Evolutionary conservation across 2,113 vertebrate species (phyloP).

Genomic region (Ophthalmolycus amberensis): DNA sequence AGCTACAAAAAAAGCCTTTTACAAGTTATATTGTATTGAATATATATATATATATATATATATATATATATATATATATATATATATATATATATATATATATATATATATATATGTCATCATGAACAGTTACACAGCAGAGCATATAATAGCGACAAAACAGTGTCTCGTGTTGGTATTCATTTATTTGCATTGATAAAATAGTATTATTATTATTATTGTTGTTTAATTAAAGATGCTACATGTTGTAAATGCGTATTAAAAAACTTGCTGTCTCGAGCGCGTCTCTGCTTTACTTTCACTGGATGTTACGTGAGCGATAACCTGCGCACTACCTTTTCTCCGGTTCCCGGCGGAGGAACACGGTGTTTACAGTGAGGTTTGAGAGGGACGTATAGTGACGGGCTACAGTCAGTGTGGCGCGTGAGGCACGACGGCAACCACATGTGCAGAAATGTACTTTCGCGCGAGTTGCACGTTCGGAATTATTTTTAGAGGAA

Average conservation of each 20-base stretch:
- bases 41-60: no score
- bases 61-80: no score
- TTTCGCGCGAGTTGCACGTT: background rate
- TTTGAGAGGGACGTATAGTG: constrained; percentile 58
- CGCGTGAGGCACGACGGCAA: constrained; percentile 17
- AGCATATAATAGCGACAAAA: background rate
- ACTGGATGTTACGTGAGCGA: background rate
- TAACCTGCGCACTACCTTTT: constrained; percentile 70
- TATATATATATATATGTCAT: background rate
- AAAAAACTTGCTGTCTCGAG: background rate
- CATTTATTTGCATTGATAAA: background rate
- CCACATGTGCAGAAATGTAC: constrained; percentile 7
- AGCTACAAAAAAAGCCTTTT: background rate
- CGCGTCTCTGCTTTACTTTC: background rate
- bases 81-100: no score
- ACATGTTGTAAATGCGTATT: background rate
- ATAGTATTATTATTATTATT: background rate
- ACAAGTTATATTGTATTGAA: rapidly evolving
- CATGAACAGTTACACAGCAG: background rate
- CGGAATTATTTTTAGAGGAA: background rate
- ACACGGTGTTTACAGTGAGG: constrained; percentile 82
- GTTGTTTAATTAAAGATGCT: background rate
- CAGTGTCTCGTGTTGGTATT: background rate
- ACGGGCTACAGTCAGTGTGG: constrained; percentile 35
- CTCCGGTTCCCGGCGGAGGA: constrained; percentile 63